Evolutionary conservation across 2,888 invertebrate genomes (phyloP).

Genomic region (Thyatira batis): DNA sequence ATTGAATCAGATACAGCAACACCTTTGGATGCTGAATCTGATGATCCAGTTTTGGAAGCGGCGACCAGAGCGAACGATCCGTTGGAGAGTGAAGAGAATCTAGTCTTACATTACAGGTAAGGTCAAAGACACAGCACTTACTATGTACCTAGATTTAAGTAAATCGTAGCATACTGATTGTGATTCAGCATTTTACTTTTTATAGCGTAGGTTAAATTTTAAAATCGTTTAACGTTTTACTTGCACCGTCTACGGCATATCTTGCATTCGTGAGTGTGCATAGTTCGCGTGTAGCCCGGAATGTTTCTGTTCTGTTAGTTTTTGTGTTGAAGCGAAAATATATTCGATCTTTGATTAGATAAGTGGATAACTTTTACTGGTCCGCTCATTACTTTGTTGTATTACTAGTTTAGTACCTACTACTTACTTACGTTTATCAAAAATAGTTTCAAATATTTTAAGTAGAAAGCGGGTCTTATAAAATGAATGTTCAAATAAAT

Average conservation of each 20-base stretch:
- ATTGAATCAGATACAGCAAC: slow-evolving; percentile 72
- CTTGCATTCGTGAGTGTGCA: background rate
- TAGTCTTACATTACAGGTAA: slow-evolving; percentile 77
- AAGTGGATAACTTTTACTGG: background rate
- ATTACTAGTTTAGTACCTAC: too few species aligned
- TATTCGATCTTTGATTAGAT: background rate
- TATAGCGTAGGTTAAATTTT: background rate
- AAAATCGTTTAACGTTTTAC: background rate
- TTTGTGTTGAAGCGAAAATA: background rate
- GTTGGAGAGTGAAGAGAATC: slow-evolving; percentile 71
- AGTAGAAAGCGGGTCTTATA: too few species aligned
- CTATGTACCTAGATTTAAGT: too few species aligned
- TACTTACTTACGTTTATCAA: too few species aligned
- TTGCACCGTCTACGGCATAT: background rate
- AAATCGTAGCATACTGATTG: too few species aligned
- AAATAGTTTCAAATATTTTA: too few species aligned
- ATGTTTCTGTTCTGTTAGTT: background rate
- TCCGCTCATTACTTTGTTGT: background rate
- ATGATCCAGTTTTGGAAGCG: slow-evolving; percentile 72
- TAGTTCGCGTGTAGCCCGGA: background rate
- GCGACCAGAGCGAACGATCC: slow-evolving; percentile 68
- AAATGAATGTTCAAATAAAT: background rate
- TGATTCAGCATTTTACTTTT: background rate
- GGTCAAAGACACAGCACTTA: too few species aligned
- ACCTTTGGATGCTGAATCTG: slow-evolving; percentile 76